phyloP scores from a whole-genome alignment of 2,113 vertebrate species.

The Salminus brasiliensis region DNA sequence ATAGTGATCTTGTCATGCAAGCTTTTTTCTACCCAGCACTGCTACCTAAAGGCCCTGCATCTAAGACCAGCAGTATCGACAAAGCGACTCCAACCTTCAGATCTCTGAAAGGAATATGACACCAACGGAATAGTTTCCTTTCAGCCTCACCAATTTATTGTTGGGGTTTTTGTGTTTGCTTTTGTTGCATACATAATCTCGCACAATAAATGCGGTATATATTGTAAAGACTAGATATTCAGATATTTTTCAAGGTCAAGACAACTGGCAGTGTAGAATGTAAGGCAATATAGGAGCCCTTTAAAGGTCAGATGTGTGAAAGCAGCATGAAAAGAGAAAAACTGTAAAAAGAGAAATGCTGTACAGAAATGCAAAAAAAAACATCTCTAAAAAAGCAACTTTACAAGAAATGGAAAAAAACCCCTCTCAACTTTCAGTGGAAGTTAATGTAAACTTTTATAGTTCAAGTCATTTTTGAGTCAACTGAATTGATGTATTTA shows the following conservation, averaged over 20 bases:
- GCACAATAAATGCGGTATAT: neutral
- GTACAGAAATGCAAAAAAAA: no score
- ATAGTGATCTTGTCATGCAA: neutral
- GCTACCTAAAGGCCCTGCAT: slow-evolving; percentile 5
- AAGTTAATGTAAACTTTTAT: no score
- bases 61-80: slow-evolving; percentile 8
- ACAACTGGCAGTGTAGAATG: neutral
- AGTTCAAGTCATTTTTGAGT: no score
- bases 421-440: no score
- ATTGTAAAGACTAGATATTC: neutral
- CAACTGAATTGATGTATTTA: no score
- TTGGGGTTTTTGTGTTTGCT: neutral
- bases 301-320: no score
- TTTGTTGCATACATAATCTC: neutral
- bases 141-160: neutral
- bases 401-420: no score
- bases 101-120: neutral
- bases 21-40: neutral
- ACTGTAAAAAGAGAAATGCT: no score
- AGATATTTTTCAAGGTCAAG: neutral
- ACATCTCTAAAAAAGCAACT: no score
- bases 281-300: neutral
- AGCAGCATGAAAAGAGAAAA: no score
- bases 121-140: neutral
- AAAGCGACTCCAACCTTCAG: slow-evolving; percentile 1